phyloP scores from a whole-genome alignment of 2,113 vertebrate genomes.

The Copsychus sechellarum region DNA sequence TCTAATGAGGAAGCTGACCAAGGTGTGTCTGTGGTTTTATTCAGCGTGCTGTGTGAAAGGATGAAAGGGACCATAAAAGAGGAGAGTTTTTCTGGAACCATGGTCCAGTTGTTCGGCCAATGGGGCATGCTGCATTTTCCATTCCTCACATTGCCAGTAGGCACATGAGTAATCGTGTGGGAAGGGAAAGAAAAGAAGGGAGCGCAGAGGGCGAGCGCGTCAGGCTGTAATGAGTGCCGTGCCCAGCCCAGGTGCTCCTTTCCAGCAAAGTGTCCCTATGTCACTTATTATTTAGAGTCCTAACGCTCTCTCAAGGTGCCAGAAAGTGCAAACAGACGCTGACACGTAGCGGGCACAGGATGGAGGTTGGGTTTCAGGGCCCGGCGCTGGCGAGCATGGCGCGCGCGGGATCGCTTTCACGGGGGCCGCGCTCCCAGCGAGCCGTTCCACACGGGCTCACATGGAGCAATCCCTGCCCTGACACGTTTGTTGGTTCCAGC shows the following conservation, averaged over 20 bases:
- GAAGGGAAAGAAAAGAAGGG: neutral
- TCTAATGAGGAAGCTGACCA: conserved; percentile 34
- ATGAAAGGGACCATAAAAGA: conserved; percentile 49
- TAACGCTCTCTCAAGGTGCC: conserved; percentile 44
- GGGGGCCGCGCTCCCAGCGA: conserved; percentile 25
- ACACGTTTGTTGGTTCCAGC: conserved; percentile 42
- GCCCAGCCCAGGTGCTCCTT: conserved; percentile 58
- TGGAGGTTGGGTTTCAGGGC: conserved; percentile 74
- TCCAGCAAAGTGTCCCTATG: conserved; percentile 7
- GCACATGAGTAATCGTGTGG: conserved; percentile 37
- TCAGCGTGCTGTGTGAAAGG: conserved; percentile 21
- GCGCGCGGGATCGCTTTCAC: conserved; percentile 31
- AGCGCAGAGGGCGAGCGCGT: neutral
- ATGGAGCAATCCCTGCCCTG: conserved; percentile 26
- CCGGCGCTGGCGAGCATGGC: neutral
- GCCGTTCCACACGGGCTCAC: conserved; percentile 78
- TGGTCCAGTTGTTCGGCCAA: conserved; percentile 50
- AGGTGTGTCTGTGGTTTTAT: conserved; percentile 61
- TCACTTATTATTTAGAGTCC: conserved; percentile 49
- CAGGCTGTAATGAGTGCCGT: neutral
- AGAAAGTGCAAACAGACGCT: conserved; percentile 66
- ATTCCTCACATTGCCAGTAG: conserved; percentile 32
- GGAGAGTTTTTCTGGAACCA: conserved; percentile 40
- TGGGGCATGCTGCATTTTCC: conserved; percentile 31
- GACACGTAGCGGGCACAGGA: conserved; percentile 43